These are phyloP conservation scores for Eupithecia abbreviata DNA, from an alignment of 2,888 invertebrate genomes.

Conservation along the genomic window DNA sequence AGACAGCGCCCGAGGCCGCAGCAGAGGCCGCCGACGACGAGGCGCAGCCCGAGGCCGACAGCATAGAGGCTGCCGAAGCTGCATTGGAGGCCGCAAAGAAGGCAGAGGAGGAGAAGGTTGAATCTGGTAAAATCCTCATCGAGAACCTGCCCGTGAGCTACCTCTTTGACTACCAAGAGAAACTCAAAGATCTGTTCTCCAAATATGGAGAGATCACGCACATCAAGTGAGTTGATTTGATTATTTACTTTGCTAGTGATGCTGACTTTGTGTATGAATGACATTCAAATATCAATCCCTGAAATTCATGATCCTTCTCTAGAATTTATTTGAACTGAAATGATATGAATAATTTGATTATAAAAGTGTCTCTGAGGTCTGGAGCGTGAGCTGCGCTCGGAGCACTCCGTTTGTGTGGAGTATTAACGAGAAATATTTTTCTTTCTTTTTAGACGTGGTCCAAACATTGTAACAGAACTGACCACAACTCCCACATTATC, in stretches of 20 bases:
- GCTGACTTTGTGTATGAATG: slow-evolving; percentile 53
- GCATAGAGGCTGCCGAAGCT: slow-evolving; percentile 54
- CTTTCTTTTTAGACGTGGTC: slow-evolving; percentile 84
- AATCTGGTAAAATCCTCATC: slow-evolving; percentile 79
- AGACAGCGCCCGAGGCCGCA: slow-evolving; percentile 42
- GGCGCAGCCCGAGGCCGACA: slow-evolving; percentile 45
- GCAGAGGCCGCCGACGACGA: slow-evolving; percentile 48
- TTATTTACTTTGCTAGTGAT: slow-evolving; percentile 38
- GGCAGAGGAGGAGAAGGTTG: slow-evolving; percentile 72
- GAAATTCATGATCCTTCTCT: slow-evolving; percentile 47
- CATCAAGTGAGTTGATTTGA: slow-evolving; percentile 70
- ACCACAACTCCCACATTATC: slow-evolving; percentile 84
- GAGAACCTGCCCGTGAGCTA: slow-evolving; percentile 78
- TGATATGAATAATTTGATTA: slow-evolving; percentile 37
- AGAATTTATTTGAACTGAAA: slow-evolving; percentile 12
- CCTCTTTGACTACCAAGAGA: slow-evolving; percentile 80
- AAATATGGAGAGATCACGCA: slow-evolving; percentile 74
- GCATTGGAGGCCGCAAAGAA: slow-evolving; percentile 63
- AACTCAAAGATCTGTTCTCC: slow-evolving; percentile 79
- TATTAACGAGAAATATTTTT: slow-evolving; percentile 80
- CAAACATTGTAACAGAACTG: slow-evolving; percentile 84
- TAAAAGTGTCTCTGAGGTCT: slow-evolving; percentile 54
- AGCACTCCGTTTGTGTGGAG: slow-evolving; percentile 64
- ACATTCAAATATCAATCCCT: slow-evolving; percentile 82
- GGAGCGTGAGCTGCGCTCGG: slow-evolving; percentile 64